Evolutionary conservation across 2,888 invertebrate species (phyloP), one percentile per base, ranked within the genome.

Genomic region (Rhamnusium bicolor): DNA sequence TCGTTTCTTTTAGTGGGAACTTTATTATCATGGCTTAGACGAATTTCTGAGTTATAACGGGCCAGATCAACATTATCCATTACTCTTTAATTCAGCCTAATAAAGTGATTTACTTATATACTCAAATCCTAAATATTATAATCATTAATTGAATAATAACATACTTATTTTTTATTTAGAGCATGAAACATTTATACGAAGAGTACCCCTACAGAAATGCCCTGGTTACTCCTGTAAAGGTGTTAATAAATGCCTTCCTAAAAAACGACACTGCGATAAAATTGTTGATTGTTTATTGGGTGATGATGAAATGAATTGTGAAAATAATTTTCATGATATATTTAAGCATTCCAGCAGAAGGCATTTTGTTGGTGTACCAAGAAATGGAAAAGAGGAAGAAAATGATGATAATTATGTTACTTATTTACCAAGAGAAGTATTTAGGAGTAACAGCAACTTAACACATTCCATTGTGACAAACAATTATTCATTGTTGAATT

Each of bases 231-330:
- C 89, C 72, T 96, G 96, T 83, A 88, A 90, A 74, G 92, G 93
- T 51, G 90, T 92, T 40, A 82, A 81, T 4, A 92, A 91, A 84
- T 96, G 96, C 85, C 88, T 96, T 18, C 90, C 94, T 0, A 89
- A 88, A 29, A 90, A 90, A 76, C 88, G 91, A 76, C 91, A 91
- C 65, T 96, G 96, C 86, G 93, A 96, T 84, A 91, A 91, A 82
- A 89, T 91, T 49, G 91, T 95, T 0, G 94, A 96, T 84, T 96
- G 96, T 82, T 87, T 96, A 24, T 90, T 92, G 49, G 95, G 93
- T 18, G 96, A 96, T 87, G 96, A 96, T 87, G 96, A 96, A 89
- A 86, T 91, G 0, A 90, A 92, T 63, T 96, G 96, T 72, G 80
- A 82, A 47, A 65, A 74, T 61, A 58, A 40, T 27, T 78, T 81